A percentile compares a stretch with the other conserved stretches of the same genome.
Conservation (phyloP, 2,113 vertebrate species). For the Percina caprodes region DNA sequence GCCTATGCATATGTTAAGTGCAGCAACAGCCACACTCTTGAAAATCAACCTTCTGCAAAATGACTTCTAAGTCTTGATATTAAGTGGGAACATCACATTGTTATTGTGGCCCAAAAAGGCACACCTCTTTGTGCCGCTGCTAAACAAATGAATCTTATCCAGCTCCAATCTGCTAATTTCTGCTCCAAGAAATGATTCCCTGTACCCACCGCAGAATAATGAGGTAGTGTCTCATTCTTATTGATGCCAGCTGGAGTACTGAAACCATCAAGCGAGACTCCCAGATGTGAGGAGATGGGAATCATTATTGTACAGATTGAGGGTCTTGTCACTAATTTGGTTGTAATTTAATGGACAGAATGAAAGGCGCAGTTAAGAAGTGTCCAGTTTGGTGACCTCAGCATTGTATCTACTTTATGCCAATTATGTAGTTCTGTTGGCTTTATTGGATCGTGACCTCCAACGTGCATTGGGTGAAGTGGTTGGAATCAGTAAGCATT, state of each 20-base stretch:
- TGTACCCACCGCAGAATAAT: constrained; percentile 41
- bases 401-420: background rate
- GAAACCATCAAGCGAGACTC: constrained; percentile 17
- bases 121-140: background rate
- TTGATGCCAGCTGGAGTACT: constrained; percentile 32
- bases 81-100: constrained; percentile 3
- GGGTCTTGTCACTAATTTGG: background rate
- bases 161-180: constrained; percentile 8
- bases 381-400: background rate
- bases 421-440: background rate
- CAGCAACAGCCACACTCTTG: background rate
- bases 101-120: background rate
- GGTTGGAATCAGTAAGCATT: background rate
- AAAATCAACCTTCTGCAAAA: background rate
- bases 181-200: constrained; percentile 12
- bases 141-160: constrained; percentile 1
- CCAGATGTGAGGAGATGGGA: constrained; percentile 14
- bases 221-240: constrained; percentile 28
- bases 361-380: background rate
- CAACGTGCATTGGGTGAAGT: background rate
- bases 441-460: background rate
- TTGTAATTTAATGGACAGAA: background rate
- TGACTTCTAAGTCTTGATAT: background rate
- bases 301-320: background rate
- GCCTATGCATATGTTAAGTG: background rate